Evolutionary conservation across 2,113 vertebrate genomes (phyloP).

Genomic region (Sardina pilchardus): DNA sequence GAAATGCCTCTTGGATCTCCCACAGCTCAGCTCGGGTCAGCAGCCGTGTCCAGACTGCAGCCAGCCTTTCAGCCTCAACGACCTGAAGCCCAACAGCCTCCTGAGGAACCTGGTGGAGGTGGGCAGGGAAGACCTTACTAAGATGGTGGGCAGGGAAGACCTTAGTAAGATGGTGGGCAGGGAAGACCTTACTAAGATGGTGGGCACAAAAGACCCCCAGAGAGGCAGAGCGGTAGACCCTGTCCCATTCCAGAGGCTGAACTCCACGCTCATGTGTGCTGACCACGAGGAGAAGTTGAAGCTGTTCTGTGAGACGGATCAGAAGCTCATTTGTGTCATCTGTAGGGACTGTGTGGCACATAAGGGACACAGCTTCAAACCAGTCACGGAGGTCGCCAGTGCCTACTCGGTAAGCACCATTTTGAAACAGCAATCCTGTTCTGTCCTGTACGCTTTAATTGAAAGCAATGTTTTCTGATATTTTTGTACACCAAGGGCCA

Average conservation of each 20-base stretch:
- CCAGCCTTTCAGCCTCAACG: background rate
- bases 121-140: background rate
- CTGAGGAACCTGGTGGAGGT: slow-evolving; percentile 29
- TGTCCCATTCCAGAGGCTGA: slow-evolving; percentile 13
- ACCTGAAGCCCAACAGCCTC: slow-evolving; percentile 40
- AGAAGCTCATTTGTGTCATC: slow-evolving; percentile 56
- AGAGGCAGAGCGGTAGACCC: background rate
- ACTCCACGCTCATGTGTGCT: slow-evolving; percentile 40
- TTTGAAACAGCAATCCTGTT: no score
- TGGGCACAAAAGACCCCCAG: no score
- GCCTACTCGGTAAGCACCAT: slow-evolving; percentile 13
- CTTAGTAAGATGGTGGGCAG: background rate
- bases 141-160: no score
- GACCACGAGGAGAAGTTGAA: slow-evolving; percentile 64
- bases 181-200: background rate
- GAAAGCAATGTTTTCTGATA: no score
- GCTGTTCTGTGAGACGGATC: slow-evolving; percentile 62
- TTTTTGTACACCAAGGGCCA: no score
- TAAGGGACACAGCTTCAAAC: slow-evolving; percentile 58
- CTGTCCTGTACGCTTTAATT: no score
- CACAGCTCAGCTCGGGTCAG: background rate
- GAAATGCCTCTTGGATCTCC: slow-evolving; percentile 45
- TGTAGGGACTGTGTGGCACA: slow-evolving; percentile 59
- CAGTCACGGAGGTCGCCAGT: slow-evolving; percentile 52
- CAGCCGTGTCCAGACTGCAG: slow-evolving; percentile 53